These are phyloP conservation scores for Malachius bipustulatus DNA, from an alignment of 2,888 invertebrate genomes.

Conservation along the genomic window DNA sequence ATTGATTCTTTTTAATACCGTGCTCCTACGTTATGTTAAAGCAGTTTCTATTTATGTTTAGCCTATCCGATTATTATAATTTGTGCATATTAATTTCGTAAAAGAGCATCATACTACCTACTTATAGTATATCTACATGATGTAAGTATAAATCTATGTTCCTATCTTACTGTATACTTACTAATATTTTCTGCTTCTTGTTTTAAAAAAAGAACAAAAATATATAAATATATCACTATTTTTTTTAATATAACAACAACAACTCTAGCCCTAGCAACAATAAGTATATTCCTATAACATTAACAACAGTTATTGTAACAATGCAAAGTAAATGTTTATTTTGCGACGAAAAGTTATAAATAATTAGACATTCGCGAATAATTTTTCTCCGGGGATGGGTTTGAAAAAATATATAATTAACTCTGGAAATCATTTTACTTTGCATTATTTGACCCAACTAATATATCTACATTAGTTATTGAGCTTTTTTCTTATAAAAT, in stretches of 20 bases:
- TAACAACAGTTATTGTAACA: conserved; percentile 36
- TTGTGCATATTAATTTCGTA: conserved; percentile 22
- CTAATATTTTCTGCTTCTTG: conserved; percentile 24
- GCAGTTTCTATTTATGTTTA: too few species aligned
- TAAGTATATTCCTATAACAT: conserved; percentile 35
- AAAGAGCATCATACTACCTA: conserved; percentile 16
- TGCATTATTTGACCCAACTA: conserved; percentile 5
- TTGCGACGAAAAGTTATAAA: too few species aligned
- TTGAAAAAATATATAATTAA: conserved; percentile 12
- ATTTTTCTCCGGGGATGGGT: too few species aligned
- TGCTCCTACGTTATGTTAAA: too few species aligned
- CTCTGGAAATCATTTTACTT: conserved; percentile 12
- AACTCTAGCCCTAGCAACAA: conserved; percentile 37
- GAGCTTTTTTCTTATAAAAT: too few species aligned
- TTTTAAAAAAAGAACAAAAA: conserved; percentile 28
- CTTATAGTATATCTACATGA: conserved; percentile 13
- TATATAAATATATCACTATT: conserved; percentile 23
- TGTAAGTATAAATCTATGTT: conserved; percentile 11
- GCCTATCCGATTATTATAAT: too few species aligned
- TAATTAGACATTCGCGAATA: too few species aligned
- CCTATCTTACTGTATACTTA: too few species aligned
- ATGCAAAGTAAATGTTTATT: conserved; percentile 35
- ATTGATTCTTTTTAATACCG: too few species aligned
- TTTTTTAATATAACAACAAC: conserved; percentile 35
- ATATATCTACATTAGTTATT: too few species aligned